A percentile compares a stretch with the other conserved stretches of the same genome.
Evolutionary conservation across 2,797 vertebrate species (phyloP).

Genomic region (Gymnodraco acuticeps): DNA sequence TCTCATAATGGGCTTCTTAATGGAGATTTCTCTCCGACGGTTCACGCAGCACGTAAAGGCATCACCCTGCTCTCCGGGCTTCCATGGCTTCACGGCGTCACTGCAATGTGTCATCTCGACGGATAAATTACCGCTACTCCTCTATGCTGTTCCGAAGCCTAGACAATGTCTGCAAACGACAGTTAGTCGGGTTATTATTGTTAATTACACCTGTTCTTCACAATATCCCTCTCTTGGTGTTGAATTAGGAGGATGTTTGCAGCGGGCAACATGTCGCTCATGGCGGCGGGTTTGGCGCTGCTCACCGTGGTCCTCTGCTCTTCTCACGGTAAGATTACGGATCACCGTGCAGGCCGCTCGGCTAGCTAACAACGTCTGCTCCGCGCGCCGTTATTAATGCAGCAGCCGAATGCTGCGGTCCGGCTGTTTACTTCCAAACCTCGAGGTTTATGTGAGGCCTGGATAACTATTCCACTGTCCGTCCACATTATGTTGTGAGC

Average conservation of each 20-base stretch:
- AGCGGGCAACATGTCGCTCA: constrained; percentile 71
- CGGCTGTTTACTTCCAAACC: constrained; percentile 2
- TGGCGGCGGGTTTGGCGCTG: constrained; percentile 70
- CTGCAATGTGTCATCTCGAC: constrained; percentile 72
- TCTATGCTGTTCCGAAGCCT: constrained; percentile 6
- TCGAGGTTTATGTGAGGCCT: constrained; percentile 33
- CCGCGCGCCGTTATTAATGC: not conserved
- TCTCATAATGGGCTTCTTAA: not conserved
- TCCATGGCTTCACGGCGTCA: constrained; percentile 49
- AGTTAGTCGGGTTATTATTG: constrained; percentile 28
- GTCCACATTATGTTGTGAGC: not conserved
- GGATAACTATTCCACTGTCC: not conserved
- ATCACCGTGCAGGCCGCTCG: constrained; percentile 58
- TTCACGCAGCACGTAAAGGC: constrained; percentile 30
- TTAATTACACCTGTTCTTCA: not conserved
- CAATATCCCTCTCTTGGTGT: not conserved
- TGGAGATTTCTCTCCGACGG: not conserved
- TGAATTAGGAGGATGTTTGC: constrained; percentile 40
- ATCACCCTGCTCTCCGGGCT: constrained; percentile 14
- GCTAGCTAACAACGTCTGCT: not conserved
- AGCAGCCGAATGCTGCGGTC: not conserved
- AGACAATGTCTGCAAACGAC: constrained; percentile 47
- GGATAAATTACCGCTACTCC: constrained; percentile 55
- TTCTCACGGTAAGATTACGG: constrained; percentile 79
- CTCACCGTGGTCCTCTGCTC: constrained; percentile 75